phyloP scores from a whole-genome alignment of 2,797 vertebrate species.

The Botia kubotai region DNA sequence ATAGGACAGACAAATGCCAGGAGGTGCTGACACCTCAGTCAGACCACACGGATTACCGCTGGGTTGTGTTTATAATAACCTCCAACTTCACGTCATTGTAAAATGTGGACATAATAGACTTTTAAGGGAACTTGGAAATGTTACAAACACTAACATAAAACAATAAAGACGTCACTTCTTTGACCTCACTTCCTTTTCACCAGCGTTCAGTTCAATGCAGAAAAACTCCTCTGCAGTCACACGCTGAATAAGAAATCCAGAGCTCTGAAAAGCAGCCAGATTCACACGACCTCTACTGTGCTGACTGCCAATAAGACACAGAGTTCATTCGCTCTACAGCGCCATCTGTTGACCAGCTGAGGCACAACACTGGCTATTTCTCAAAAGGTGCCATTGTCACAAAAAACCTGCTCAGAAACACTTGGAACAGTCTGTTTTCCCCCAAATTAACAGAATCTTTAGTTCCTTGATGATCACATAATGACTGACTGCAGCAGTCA shows the following conservation, averaged over 20 bases:
- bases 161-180: constrained; percentile 51
- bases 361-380: not conserved
- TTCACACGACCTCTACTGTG: constrained; percentile 58
- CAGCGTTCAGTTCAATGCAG: constrained; percentile 31
- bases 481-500: constrained; percentile 2
- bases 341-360: not conserved
- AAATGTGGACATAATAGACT: not conserved
- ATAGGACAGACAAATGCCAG: not conserved
- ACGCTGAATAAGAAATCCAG: constrained; percentile 51
- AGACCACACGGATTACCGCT: not conserved
- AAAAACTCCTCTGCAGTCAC: constrained; percentile 33
- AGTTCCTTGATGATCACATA: constrained; percentile 15
- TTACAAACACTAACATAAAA: constrained; percentile 32
- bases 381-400: not conserved
- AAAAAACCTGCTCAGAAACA: not conserved
- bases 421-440: not conserved
- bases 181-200: constrained; percentile 56
- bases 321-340: constrained; percentile 14
- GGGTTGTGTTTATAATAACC: not conserved
- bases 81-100: not conserved
- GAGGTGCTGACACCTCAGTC: not conserved
- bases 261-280: constrained; percentile 55
- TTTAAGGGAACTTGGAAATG: constrained; percentile 27
- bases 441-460: constrained; percentile 1
- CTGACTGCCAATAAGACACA: constrained; percentile 35